phyloP scores from a whole-genome alignment of 1,140 invertebrate genomes.

The Drosophila virilis region DNA sequence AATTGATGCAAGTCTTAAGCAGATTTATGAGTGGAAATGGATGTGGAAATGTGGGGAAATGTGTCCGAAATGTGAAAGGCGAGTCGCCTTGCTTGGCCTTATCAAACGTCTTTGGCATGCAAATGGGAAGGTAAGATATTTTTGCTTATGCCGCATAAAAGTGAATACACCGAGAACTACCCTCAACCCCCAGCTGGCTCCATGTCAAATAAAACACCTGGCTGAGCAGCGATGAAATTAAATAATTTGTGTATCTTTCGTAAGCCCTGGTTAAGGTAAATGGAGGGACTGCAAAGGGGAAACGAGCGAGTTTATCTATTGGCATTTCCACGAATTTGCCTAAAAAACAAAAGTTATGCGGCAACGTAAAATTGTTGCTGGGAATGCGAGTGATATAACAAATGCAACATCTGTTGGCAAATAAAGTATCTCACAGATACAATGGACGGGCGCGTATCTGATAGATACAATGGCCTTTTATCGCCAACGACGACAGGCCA shows the following conservation, averaged over 20 bases:
- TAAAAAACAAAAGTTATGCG: slow-evolving; percentile 49
- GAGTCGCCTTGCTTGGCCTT: background rate
- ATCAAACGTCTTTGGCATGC: background rate
- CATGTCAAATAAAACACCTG: background rate
- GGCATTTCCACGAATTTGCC: slow-evolving; percentile 46
- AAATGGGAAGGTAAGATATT: slow-evolving; percentile 28
- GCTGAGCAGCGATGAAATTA: slow-evolving; percentile 10
- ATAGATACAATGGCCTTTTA: slow-evolving; percentile 64
- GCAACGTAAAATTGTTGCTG: slow-evolving; percentile 20
- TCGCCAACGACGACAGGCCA: slow-evolving; percentile 56
- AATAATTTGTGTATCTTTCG: slow-evolving; percentile 1
- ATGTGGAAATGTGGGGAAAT: background rate
- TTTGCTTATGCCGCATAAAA: slow-evolving; percentile 44
- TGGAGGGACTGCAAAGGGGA: background rate
- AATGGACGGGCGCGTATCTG: slow-evolving; percentile 50
- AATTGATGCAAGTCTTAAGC: slow-evolving; percentile 32
- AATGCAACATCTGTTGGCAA: slow-evolving; percentile 74
- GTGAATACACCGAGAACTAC: background rate
- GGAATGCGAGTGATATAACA: slow-evolving; percentile 22
- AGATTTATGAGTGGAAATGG: background rate
- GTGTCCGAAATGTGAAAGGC: background rate
- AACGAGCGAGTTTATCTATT: slow-evolving; percentile 20
- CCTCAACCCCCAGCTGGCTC: background rate
- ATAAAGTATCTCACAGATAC: slow-evolving; percentile 56
- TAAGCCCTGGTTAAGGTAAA: background rate